Evolutionary conservation across 1,140 invertebrate species (phyloP).

Genomic region (Caenorhabditis inopinata): DNA sequence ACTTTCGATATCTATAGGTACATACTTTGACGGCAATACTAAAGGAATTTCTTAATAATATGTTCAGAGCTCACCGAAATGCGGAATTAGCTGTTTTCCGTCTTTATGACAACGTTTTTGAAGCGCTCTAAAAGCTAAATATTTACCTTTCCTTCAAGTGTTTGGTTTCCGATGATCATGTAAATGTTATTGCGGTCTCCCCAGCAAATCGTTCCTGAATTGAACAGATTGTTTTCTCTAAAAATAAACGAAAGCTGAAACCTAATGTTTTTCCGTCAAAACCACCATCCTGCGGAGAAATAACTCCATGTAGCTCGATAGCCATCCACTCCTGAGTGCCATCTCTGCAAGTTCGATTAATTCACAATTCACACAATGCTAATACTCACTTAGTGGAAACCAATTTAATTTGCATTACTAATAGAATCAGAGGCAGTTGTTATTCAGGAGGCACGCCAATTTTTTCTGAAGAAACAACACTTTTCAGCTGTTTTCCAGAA

Average conservation of each 20-base stretch:
- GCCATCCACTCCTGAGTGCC: background rate
- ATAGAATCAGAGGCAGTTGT: too few relatives aligned
- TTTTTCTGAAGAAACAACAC: too few relatives aligned
- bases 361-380: too few relatives aligned
- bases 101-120: too few relatives aligned
- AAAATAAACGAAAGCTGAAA: background rate
- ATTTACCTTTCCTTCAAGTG: conserved; percentile 33
- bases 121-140: background rate
- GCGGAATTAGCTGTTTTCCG: too few relatives aligned
- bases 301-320: background rate
- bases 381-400: background rate
- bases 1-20: background rate
- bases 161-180: conserved; percentile 5
- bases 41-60: background rate
- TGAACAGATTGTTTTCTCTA: too few relatives aligned
- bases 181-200: conserved; percentile 10
- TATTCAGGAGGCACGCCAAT: too few relatives aligned
- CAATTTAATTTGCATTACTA: conserved; percentile 10
- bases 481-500: too few relatives aligned
- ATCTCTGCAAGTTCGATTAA: background rate
- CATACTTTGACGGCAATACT: too few relatives aligned
- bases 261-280: background rate
- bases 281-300: background rate
- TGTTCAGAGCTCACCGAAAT: too few relatives aligned
- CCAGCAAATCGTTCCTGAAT: conserved; percentile 16